Base-by-base conservation (phyloP, 2,888 invertebrate genomes). In the Pterostichus niger region DNA sequence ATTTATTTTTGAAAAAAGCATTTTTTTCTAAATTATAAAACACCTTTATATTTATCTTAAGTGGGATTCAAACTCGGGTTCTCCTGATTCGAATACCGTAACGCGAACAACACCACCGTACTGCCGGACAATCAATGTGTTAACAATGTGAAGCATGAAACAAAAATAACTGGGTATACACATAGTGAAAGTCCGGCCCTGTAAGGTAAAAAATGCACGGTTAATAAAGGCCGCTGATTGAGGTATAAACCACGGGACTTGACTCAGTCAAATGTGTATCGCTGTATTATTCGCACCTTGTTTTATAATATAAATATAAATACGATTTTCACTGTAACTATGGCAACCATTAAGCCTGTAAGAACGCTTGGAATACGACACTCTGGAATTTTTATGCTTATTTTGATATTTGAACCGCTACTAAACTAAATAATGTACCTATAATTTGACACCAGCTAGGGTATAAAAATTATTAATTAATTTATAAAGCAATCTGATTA, bases 221-320 rank as follows among this genome's bases (percentile, higher is more conserved):
- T 61, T 61, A 24, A 31, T 61, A 61, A 61, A 61, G 13, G 7
- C 24, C 11, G 15, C 24, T 61, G 61, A 61, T 61, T 61, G 24
- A 24, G 61, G 24, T 17, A 61, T 61, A 17, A 61, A 61, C n/a
- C 56, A 56, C 56, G 56, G 17, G 10, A 40, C 40, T 40, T 40
- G 40, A 40, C 6, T 54, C 54, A 54, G n/a, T 2, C 54, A 49
- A 24, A 24, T 24, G 24, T 24, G 24, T 24, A 24, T 9, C 40
- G 40, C 40, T 35, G 52, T n/a, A 75, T 75, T 75, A 75, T 75
- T 75, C 54, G 35, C 75, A 75, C 49, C 75, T 52, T 75, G 75
- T 49, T 73, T 15, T 15, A 68, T 71, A 71, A 71, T 71, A 71
- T 46, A 46, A 71, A 71, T 71, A 71, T 46, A 46, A 64, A 64